Base-by-base conservation (phyloP, 1,140 invertebrate species). In the Drosophila truncata region DNA sequence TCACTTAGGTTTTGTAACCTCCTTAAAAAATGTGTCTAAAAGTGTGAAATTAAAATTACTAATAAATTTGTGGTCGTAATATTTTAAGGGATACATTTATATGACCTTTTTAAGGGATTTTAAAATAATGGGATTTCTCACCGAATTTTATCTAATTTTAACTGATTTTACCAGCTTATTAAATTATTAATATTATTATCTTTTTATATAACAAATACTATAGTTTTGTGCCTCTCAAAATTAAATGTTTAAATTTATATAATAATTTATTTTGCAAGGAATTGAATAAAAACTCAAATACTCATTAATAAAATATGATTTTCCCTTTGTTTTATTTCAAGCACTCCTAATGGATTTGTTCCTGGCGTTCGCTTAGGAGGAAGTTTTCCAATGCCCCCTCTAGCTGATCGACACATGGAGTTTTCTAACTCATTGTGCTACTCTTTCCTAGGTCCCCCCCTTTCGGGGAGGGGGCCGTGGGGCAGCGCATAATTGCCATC, bases 401-500 rank as follows among this genome's bases (percentile, higher is more conserved):
- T 55, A 18, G 11, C 44, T 61, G 37, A 8, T 29, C 63, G 10
- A 18, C 66, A 72, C 23, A 59, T 59, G 35, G 33, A 46, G 29
- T 23, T 66, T 60, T 60, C 47, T 39, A 49, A 18, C 67, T 54
- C 47, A 76, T 67, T 77, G 54, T 61, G 35, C 14, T 59, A 33
- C 57, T 14, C 59, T 35, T 61, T 62, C 60, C 55, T 58, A 9
- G 29, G 25, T n/a, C 42, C 29, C 44, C 44, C 52, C 16, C 14
- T 35, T 54, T 35, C 9, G 31, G 23, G 7, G n/a, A 33, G 13
- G 13, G 27, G 42, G 20, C 52, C 20, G 20, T 42, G 35, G 61
- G 29, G 31, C 31, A 27, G 62, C 58, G 54, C 55, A 80, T 88
- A 90, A 90, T 90, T 88, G 85, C 81, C 76, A 64, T 81, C 66